Conservation (phyloP, 2,888 invertebrate species). For the Drosophila neonasuta region DNA sequence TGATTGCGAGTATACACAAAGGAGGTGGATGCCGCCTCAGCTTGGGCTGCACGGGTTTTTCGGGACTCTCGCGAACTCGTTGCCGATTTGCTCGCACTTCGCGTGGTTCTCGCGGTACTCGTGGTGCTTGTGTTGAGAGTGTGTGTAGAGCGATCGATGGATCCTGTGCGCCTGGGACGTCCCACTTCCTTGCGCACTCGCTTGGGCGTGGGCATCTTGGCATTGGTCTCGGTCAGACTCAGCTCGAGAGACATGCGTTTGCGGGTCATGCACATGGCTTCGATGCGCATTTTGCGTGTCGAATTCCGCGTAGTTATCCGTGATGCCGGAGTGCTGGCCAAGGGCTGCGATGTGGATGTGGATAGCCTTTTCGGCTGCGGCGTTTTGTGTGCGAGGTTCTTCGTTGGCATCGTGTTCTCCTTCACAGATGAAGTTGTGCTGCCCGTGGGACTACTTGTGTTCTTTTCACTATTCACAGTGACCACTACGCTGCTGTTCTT, state of each 20-base stretch:
- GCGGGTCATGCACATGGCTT: slow-evolving; percentile 69
- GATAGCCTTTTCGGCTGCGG: slow-evolving; percentile 11
- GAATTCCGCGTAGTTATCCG: slow-evolving; percentile 68
- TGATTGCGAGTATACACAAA: slow-evolving; percentile 19
- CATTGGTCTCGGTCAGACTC: slow-evolving; percentile 53
- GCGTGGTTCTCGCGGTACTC: neutral
- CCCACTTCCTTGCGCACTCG: slow-evolving; percentile 38
- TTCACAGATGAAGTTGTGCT: slow-evolving; percentile 62
- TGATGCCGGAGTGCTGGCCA: slow-evolving; percentile 31
- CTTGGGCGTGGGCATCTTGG: slow-evolving; percentile 60
- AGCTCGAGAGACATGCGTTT: slow-evolving; percentile 75
- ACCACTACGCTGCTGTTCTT: neutral
- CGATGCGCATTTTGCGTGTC: slow-evolving; percentile 60
- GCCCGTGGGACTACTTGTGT: slow-evolving; percentile 63
- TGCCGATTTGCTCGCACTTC: neutral
- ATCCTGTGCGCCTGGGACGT: neutral
- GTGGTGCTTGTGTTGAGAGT: slow-evolving; percentile 12
- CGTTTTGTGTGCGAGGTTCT: neutral
- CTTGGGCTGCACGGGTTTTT: slow-evolving; percentile 1
- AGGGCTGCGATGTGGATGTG: neutral
- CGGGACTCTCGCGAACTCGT: neutral
- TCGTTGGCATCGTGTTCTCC: slow-evolving; percentile 53
- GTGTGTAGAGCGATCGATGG: neutral
- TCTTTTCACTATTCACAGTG: slow-evolving; percentile 8
- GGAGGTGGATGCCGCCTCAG: neutral